phyloP scores from a whole-genome alignment of 2,113 vertebrate species.

The Centropus bengalensis region DNA sequence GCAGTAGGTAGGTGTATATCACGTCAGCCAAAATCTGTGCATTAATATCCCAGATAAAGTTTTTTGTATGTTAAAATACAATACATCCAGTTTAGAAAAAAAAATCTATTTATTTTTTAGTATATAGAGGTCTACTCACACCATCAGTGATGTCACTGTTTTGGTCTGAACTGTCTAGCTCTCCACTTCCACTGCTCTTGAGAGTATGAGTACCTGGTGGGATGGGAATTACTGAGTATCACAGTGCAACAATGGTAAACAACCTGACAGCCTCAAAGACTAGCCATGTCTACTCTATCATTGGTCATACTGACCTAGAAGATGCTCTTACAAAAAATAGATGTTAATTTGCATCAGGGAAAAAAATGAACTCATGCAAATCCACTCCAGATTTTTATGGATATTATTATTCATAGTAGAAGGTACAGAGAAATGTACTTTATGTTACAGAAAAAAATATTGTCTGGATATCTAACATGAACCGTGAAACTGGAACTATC shows the following conservation, averaged over 20 bases:
- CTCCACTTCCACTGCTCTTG: neutral
- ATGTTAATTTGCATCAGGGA: neutral
- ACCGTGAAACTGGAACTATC: neutral
- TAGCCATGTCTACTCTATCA: neutral
- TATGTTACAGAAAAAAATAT: neutral
- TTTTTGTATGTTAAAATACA: neutral
- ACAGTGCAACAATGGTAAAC: neutral
- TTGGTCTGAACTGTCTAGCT: neutral
- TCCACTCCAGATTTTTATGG: neutral
- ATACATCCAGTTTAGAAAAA: neutral
- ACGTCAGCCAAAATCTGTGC: neutral
- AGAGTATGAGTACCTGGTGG: neutral
- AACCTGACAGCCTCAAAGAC: neutral
- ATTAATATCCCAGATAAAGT: neutral
- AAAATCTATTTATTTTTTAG: neutral
- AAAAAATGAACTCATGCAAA: neutral
- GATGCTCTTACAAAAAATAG: neutral
- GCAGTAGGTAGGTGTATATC: neutral
- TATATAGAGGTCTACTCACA: neutral
- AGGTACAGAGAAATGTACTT: neutral
- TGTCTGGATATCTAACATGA: neutral
- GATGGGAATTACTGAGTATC: neutral
- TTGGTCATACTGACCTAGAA: neutral
- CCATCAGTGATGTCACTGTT: neutral
- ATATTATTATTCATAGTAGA: neutral